A percentile compares a stretch with the other conserved stretches of the same genome.
These are phyloP conservation scores for Emydura subglobosa DNA, from an alignment of 2,113 vertebrate species.

Conservation along the genomic window DNA sequence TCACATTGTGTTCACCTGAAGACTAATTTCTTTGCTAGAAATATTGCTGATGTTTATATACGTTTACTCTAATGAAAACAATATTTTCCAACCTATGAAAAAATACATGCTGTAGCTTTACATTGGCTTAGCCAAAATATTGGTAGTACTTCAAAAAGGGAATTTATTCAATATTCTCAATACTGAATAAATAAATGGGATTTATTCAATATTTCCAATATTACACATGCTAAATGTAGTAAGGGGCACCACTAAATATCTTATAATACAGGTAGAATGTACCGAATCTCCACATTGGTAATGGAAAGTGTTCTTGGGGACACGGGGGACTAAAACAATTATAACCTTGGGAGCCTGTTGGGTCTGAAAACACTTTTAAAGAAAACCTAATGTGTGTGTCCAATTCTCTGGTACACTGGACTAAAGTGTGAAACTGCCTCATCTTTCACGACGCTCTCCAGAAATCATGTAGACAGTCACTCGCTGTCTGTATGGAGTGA, in stretches of 20 bases:
- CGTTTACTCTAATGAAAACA: constrained; percentile 77
- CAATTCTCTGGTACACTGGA: not conserved
- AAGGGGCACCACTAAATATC: not conserved
- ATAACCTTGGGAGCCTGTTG: constrained; percentile 5
- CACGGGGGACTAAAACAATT: not conserved
- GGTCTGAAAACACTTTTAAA: not conserved
- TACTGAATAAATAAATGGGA: not conserved
- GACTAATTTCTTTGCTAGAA: constrained; percentile 82
- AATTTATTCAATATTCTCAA: constrained; percentile 1
- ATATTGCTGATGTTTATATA: constrained; percentile 75
- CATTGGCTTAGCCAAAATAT: constrained; percentile 45
- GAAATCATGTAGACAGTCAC: not conserved
- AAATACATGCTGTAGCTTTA: constrained; percentile 61
- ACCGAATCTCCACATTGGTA: not conserved
- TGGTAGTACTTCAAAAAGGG: constrained; percentile 45
- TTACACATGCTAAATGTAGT: not conserved
- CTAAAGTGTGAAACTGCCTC: not conserved
- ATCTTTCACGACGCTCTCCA: not conserved
- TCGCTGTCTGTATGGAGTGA: not conserved
- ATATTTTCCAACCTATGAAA: constrained; percentile 66
- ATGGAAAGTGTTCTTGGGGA: not conserved
- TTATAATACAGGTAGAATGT: not conserved
- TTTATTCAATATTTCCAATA: constrained; percentile 21
- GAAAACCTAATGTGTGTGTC: not conserved
- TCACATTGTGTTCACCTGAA: constrained; percentile 73